Conservation (phyloP, 2,888 invertebrate genomes). For the Drosophila bunnanda region DNA sequence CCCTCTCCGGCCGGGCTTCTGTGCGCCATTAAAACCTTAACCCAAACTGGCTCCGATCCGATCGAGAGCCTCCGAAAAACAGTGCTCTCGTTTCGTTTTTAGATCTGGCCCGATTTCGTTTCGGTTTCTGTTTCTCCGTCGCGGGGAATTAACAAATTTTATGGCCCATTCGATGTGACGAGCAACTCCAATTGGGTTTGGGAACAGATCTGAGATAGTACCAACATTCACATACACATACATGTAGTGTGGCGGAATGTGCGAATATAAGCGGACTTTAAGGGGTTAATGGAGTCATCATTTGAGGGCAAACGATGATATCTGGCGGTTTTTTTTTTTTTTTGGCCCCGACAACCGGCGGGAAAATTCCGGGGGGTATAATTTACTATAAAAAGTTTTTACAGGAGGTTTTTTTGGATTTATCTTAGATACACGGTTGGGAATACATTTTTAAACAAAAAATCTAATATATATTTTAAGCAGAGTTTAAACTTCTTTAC, state of each 20-base stretch:
- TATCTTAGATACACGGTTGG: too few species aligned
- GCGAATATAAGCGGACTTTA: conserved; percentile 29
- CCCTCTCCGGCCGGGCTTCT: conserved; percentile 39
- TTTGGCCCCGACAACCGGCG: not conserved
- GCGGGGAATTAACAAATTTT: conserved; percentile 69
- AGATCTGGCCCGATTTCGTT: conserved; percentile 66
- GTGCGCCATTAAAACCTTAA: conserved; percentile 50
- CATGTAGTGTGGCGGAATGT: conserved; percentile 16
- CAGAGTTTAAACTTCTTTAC: not conserved
- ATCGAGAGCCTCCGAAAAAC: conserved; percentile 42
- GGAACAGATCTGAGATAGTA: conserved; percentile 36
- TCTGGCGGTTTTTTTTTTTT: not conserved
- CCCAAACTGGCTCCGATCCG: conserved; percentile 37
- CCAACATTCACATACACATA: not conserved
- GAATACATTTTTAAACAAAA: not conserved
- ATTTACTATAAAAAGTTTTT: not conserved
- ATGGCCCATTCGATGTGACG: conserved; percentile 65
- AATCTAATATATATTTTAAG: not conserved
- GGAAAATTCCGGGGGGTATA: conserved; percentile 5
- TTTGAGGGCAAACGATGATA: conserved; percentile 13
- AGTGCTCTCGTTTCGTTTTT: conserved; percentile 64
- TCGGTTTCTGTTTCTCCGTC: conserved; percentile 26
- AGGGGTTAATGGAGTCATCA: conserved; percentile 40
- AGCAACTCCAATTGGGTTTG: conserved; percentile 38
- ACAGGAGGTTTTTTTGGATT: not conserved